Base-by-base conservation (phyloP, 2,113 vertebrate genomes). In the Heloderma charlesbogerti region DNA sequence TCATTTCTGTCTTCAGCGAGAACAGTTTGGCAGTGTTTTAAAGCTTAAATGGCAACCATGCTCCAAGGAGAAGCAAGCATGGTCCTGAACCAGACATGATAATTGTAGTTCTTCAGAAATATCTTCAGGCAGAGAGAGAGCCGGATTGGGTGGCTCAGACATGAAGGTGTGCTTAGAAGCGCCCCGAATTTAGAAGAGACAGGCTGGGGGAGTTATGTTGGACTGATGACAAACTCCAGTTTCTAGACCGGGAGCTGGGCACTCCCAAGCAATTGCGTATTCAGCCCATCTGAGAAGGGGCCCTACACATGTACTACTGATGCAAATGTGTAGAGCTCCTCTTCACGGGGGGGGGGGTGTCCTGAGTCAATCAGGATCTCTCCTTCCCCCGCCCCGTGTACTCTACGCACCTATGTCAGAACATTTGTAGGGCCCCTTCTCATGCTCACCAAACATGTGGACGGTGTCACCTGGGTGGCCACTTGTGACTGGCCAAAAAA, bases 41-140 rank as follows among this genome's bases (percentile, higher is more conserved):
- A 27, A 88, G 43, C 40, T 37, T 1, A 77, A 34, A 54, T 40
- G 8, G 4, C 27, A 67, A 25, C 69, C 57, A 77, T 0, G 3
- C 27, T 34, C 34, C 10, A 79, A 60, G 66, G 79, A 88, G 51
- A 67, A 91, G 92, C 27, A 54, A 57, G n/a, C 34, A 3, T 4
- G 88, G 84, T 8, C 31, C 45, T 86, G 57, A 87, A 78, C 89
- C 88, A 2, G 78, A 85, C 20, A 77, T 80, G 86, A 87, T 67
- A 3, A 0, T 0, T 37, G 84, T 15, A 0, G 0, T n/a, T 90
- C 34, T 37, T 79, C 57, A 86, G 89, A 54, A 87, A 88, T 87
- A 27, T 48, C 9, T 54, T 0, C 74, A 71, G 34, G 22, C 6
- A 81, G 13, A 88, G 51, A 48, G 9, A 51, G 45, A 48, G 12